Percentiles rank a stretch among this genome's conserved stretches.
Evolutionary conservation across 2,888 invertebrate genomes (phyloP).

Genomic region (Lucinisca nassula): DNA sequence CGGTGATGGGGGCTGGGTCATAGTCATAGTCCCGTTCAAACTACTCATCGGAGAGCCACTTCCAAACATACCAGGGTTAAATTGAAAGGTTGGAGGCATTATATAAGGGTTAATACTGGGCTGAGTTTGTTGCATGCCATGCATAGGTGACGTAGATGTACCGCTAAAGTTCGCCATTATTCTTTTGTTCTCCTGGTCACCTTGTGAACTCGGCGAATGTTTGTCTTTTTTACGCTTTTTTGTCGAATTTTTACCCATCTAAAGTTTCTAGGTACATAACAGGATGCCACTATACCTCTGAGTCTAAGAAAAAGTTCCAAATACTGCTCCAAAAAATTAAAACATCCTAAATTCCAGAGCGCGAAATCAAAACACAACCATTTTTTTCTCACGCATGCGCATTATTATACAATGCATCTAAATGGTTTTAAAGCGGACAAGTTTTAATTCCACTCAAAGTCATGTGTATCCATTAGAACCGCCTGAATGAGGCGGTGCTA

Average conservation of each 20-base stretch:
- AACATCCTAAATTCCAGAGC: background rate
- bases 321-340: background rate
- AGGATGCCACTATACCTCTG: background rate
- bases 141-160: background rate
- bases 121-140: background rate
- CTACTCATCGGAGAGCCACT: background rate
- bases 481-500: no score
- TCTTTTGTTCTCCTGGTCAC: background rate
- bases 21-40: background rate
- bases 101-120: background rate
- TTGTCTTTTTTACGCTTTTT: background rate
- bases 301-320: background rate
- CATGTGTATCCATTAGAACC: no score
- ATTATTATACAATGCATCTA: no score
- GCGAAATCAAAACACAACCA: background rate
- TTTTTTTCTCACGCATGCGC: background rate
- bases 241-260: background rate
- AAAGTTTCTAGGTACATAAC: background rate
- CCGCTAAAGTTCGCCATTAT: background rate
- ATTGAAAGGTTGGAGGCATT: background rate
- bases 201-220: background rate
- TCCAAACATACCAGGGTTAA: background rate
- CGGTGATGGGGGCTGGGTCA: background rate
- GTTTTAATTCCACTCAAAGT: no score
- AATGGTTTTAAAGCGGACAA: no score